Evolutionary conservation across 2,113 vertebrate genomes (phyloP).

Genomic region (Choloepus hoffmanni): DNA sequence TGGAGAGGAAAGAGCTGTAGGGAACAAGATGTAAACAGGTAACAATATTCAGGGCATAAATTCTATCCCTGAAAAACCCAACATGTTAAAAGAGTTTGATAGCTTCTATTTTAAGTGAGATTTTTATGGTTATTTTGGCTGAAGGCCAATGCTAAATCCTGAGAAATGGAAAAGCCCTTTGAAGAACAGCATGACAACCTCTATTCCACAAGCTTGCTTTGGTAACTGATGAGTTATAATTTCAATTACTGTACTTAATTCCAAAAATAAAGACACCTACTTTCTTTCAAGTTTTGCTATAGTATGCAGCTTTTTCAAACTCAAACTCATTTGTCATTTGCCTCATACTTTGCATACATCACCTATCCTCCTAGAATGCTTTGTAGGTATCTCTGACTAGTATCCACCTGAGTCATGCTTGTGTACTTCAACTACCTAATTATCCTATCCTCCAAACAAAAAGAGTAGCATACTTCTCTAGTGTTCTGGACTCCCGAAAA

Average conservation of each 20-base stretch:
- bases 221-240: constrained; percentile 57
- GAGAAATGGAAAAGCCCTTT: not conserved
- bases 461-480: not conserved
- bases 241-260: constrained; percentile 52
- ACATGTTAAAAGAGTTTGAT: not conserved
- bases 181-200: not conserved
- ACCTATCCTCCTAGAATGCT: not conserved
- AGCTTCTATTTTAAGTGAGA: not conserved
- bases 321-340: not conserved
- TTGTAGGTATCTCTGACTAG: not conserved
- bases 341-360: not conserved
- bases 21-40: not conserved
- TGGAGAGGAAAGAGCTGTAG: not conserved
- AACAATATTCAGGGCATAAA: not conserved
- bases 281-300: constrained; percentile 55
- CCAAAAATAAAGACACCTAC: constrained; percentile 7
- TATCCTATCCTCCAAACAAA: not conserved
- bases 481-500: constrained; percentile 29
- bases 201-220: not conserved
- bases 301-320: constrained; percentile 5
- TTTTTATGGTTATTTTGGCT: not conserved
- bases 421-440: not conserved
- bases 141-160: constrained; percentile 26
- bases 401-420: not conserved
- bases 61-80: not conserved